phyloP scores from a whole-genome alignment of 2,113 vertebrate species.

The Phainopepla nitens region DNA sequence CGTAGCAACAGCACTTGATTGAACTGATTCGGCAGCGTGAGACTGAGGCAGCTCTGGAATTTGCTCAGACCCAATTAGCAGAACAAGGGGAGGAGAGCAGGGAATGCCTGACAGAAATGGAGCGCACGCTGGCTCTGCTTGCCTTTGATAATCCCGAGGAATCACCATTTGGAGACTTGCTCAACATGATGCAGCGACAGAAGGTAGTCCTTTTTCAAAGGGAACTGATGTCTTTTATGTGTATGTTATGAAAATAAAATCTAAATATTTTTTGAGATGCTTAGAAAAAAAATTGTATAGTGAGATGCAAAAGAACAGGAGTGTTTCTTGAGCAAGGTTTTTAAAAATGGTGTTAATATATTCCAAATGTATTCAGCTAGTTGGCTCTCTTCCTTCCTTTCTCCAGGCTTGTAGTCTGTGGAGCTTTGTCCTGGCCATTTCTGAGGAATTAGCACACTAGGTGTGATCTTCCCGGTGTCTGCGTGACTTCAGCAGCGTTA shows the following conservation, averaged over 20 bases:
- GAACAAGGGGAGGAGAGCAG: conserved; percentile 97
- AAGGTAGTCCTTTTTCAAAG: conserved; percentile 75
- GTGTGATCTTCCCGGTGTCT: neutral
- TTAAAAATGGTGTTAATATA: neutral
- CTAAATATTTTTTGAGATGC: neutral
- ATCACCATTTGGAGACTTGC: conserved; percentile 94
- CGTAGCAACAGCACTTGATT: conserved; percentile 95
- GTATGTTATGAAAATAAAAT: neutral
- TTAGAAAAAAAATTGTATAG: neutral
- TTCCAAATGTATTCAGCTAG: neutral
- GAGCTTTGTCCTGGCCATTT: neutral
- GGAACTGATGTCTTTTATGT: neutral
- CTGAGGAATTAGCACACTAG: neutral
- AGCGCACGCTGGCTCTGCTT: conserved; percentile 90
- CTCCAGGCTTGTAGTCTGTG: neutral
- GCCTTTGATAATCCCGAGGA: conserved; percentile 97
- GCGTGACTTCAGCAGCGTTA: neutral
- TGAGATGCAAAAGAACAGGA: neutral
- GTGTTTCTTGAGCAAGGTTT: neutral
- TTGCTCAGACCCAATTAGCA: conserved; percentile 95
- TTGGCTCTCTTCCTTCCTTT: neutral
- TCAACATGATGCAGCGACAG: conserved; percentile 97
- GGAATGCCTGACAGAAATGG: conserved; percentile 97
- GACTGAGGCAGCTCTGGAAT: conserved; percentile 95
- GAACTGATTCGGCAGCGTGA: conserved; percentile 96